Conservation (phyloP, 2,888 invertebrate species). For the Zelleria hepariella region DNA sequence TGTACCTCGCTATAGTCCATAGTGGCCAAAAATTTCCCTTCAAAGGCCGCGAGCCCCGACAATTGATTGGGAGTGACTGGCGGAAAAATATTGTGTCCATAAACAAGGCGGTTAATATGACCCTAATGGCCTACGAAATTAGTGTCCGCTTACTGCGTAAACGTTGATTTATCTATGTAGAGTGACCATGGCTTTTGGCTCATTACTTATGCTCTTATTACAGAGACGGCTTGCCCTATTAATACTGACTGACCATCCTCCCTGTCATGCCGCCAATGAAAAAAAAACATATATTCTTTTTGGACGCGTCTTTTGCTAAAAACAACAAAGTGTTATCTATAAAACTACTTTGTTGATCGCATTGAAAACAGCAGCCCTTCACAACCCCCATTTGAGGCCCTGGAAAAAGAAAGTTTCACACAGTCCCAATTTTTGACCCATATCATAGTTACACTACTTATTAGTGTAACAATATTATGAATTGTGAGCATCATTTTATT, state of each 20-base stretch:
- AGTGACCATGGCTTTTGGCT: not conserved
- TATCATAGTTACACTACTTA: conserved; percentile 2
- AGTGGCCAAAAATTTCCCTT: not conserved
- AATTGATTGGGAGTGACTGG: conserved; percentile 19
- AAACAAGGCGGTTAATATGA: conserved; percentile 26
- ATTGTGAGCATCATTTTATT: conserved; percentile 15
- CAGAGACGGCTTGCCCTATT: too few species aligned
- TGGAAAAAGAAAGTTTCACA: not conserved
- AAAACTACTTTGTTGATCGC: not conserved
- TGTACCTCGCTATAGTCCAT: too few species aligned
- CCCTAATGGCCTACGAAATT: conserved; percentile 30
- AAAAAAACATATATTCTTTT: too few species aligned
- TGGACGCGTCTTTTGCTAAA: too few species aligned
- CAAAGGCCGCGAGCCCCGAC: not conserved
- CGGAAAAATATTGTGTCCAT: conserved; percentile 23
- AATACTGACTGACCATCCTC: too few species aligned
- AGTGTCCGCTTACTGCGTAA: conserved; percentile 15
- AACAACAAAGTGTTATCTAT: too few species aligned
- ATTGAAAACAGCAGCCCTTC: not conserved
- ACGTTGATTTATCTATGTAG: conserved; percentile 27
- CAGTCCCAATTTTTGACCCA: not conserved
- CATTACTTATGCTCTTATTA: too few species aligned
- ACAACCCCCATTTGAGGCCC: too few species aligned
- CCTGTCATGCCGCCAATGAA: too few species aligned
- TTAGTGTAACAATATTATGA: conserved; percentile 12